A percentile compares a stretch with the other conserved stretches of the same genome.
Evolutionary conservation across 1,140 invertebrate genomes (phyloP).

Genomic region (Megalopta genalis): DNA sequence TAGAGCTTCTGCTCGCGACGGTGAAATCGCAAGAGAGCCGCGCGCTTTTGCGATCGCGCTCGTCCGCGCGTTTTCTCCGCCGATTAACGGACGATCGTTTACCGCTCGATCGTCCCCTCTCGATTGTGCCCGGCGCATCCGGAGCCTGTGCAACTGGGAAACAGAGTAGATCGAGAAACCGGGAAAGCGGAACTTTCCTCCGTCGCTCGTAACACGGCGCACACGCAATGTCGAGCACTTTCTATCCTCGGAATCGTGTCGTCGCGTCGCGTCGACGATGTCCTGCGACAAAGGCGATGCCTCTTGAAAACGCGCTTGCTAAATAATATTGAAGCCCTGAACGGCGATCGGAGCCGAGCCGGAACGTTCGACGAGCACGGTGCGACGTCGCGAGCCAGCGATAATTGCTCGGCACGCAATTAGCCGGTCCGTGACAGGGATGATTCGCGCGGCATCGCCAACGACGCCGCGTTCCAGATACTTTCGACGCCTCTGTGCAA

Average conservation of each 20-base stretch:
- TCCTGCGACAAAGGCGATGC: too few species aligned
- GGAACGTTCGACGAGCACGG: constrained; percentile 13
- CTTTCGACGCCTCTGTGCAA: not conserved
- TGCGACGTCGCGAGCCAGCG: constrained; percentile 48
- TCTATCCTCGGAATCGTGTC: constrained; percentile 11
- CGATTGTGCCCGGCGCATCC: not conserved
- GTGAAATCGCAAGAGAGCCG: not conserved
- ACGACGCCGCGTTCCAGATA: not conserved
- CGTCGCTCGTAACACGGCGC: not conserved
- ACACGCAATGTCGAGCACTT: constrained; percentile 26
- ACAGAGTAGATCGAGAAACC: constrained; percentile 34
- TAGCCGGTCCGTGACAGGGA: constrained; percentile 12
- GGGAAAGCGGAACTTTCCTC: constrained; percentile 36
- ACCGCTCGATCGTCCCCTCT: not conserved
- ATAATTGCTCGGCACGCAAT: constrained; percentile 51
- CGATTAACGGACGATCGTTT: not conserved
- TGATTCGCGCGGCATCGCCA: not conserved
- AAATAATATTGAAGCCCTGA: too few species aligned
- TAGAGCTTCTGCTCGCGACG: not conserved
- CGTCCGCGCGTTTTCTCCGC: constrained; percentile 1
- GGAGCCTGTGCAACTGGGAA: constrained; percentile 17
- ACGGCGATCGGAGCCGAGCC: too few species aligned
- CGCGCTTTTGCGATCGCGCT: not conserved
- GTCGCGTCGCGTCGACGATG: not conserved
- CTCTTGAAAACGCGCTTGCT: too few species aligned